Conservation (phyloP, 2,113 vertebrate species). For the Indicator indicator region DNA sequence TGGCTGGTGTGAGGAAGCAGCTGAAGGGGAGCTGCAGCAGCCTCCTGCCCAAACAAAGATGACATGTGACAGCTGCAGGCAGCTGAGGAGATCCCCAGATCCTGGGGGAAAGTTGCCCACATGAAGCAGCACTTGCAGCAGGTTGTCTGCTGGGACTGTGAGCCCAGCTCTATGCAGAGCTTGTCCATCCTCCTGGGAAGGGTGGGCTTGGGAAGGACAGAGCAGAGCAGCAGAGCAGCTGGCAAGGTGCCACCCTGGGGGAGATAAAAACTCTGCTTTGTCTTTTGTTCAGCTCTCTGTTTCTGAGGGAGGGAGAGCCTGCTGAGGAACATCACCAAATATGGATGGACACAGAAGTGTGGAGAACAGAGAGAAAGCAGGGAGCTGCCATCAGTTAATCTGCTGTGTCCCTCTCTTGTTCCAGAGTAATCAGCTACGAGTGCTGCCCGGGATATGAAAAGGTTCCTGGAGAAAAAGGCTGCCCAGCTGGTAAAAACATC, state of each 20-base stretch:
- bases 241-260: background rate
- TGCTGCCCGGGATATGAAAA: constrained; percentile 97
- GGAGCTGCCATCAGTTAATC: background rate
- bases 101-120: background rate
- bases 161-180: background rate
- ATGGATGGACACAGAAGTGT: background rate
- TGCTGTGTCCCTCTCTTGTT: constrained; percentile 34
- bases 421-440: constrained; percentile 93
- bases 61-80: background rate
- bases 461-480: constrained; percentile 92
- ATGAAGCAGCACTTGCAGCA: background rate
- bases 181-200: background rate
- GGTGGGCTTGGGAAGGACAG: background rate
- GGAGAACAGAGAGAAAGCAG: background rate
- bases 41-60: background rate
- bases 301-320: background rate
- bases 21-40: accelerated
- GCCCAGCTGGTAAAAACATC: constrained; percentile 87
- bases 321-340: background rate
- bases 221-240: background rate
- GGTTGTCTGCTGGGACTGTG: background rate
- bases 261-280: background rate
- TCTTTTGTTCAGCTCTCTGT: background rate
- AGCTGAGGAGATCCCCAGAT: background rate
- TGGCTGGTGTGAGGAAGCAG: background rate